Evolutionary conservation across 2,797 vertebrate genomes (phyloP).

Genomic region (Calcarius lapponicus): DNA sequence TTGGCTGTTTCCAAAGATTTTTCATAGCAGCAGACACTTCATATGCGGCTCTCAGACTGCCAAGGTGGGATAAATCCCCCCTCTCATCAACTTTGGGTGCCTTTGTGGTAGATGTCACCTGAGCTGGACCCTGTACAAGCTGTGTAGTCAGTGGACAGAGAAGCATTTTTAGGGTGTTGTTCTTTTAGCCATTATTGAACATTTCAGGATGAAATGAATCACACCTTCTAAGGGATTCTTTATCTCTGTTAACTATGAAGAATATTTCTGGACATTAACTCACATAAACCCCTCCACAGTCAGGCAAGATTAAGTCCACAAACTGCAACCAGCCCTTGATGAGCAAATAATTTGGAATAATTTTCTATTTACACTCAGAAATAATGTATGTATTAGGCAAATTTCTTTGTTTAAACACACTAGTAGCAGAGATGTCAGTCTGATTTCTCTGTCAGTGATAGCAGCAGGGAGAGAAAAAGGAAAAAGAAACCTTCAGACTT

Average conservation of each 20-base stretch:
- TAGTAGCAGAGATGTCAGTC: neutral
- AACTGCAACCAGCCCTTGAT: fast-evolving
- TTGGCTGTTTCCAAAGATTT: neutral
- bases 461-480: neutral
- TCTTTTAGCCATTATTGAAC: neutral
- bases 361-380: neutral
- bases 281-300: neutral
- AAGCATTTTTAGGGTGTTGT: neutral
- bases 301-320: neutral
- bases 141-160: neutral
- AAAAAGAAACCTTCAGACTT: neutral
- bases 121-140: neutral
- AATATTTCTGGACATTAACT: neutral
- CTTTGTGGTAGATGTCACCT: neutral
- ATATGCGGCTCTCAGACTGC: neutral
- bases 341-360: neutral
- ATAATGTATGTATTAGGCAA: neutral
- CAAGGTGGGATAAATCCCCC: neutral
- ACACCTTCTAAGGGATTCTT: neutral
- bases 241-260: neutral
- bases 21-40: neutral
- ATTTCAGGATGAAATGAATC: neutral
- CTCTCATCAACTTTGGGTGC: neutral
- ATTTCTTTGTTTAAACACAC: neutral
- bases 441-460: neutral